These are phyloP conservation scores for Trissolcus japonicus DNA, from an alignment of 2,888 invertebrate genomes.

Conservation along the genomic window DNA sequence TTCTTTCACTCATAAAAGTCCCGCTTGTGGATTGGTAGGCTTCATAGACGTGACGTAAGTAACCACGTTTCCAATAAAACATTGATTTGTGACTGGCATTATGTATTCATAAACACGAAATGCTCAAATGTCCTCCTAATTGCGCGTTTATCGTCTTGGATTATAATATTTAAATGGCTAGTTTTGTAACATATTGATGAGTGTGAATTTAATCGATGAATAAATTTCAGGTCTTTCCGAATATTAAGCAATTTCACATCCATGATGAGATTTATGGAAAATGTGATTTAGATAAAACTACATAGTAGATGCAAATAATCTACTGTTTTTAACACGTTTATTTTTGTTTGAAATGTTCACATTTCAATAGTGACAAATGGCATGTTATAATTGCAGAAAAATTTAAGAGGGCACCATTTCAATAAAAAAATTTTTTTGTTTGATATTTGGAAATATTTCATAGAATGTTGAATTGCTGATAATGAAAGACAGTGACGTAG, in stretches of 20 bases:
- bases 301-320: background rate
- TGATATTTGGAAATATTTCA: too few species aligned
- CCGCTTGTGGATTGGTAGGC: constrained; percentile 5
- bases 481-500: too few species aligned
- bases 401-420: too few species aligned
- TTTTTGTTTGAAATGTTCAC: background rate
- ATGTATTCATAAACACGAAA: constrained; percentile 28
- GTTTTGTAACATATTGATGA: constrained; percentile 17
- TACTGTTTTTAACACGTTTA: constrained; percentile 1
- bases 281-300: constrained; percentile 21
- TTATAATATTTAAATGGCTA: constrained; percentile 25
- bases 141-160: constrained; percentile 22
- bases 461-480: too few species aligned
- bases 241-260: constrained; percentile 24
- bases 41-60: constrained; percentile 22
- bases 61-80: constrained; percentile 24
- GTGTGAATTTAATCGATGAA: constrained; percentile 22
- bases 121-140: constrained; percentile 22
- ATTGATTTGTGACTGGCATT: constrained; percentile 34
- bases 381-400: constrained; percentile 1
- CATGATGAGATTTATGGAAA: constrained; percentile 26
- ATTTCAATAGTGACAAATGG: constrained; percentile 4
- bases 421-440: too few species aligned
- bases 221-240: constrained; percentile 6
- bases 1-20: constrained; percentile 12